Percentiles rank a stretch among this genome's conserved stretches.
Conservation (phyloP, 2,113 vertebrate genomes). For the Psettodes erumei region DNA sequence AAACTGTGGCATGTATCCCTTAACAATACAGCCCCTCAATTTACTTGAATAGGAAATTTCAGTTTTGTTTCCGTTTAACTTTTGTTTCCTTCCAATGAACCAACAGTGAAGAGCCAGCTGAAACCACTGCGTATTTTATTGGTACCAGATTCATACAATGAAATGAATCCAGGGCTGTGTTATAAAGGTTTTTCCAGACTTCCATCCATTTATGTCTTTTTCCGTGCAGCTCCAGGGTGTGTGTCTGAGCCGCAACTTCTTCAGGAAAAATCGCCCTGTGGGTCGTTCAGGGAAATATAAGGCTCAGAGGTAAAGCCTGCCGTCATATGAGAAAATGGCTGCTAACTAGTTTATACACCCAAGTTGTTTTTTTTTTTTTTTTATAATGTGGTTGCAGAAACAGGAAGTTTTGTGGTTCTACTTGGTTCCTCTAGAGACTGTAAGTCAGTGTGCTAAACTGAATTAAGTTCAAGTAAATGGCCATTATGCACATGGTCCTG, state of each 20-base stretch:
- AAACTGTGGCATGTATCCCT: neutral
- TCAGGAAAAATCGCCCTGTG: slow-evolving; percentile 71
- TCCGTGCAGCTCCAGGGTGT: slow-evolving; percentile 64
- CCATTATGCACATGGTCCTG: neutral
- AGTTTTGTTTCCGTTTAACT: neutral
- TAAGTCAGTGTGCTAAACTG: neutral
- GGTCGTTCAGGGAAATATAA: slow-evolving; percentile 80
- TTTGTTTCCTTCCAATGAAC: neutral
- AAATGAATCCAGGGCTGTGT: neutral
- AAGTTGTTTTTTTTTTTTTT: neutral
- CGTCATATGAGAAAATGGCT: neutral
- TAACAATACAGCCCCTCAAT: neutral
- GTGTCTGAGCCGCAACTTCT: slow-evolving; percentile 79
- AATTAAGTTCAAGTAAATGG: neutral
- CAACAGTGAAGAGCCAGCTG: neutral
- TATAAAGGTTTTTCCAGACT: neutral
- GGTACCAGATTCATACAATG: neutral
- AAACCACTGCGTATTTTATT: neutral
- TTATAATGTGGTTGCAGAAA: neutral
- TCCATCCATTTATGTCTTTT: neutral
- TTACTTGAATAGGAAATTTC: too few species aligned
- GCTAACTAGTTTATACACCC: neutral
- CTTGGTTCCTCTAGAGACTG: neutral
- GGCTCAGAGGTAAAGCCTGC: slow-evolving; percentile 68
- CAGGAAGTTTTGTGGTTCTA: neutral